These are phyloP conservation scores for Scaptodrosophila lebanonensis DNA, from an alignment of 1,140 invertebrate species.

Conservation along the genomic window DNA sequence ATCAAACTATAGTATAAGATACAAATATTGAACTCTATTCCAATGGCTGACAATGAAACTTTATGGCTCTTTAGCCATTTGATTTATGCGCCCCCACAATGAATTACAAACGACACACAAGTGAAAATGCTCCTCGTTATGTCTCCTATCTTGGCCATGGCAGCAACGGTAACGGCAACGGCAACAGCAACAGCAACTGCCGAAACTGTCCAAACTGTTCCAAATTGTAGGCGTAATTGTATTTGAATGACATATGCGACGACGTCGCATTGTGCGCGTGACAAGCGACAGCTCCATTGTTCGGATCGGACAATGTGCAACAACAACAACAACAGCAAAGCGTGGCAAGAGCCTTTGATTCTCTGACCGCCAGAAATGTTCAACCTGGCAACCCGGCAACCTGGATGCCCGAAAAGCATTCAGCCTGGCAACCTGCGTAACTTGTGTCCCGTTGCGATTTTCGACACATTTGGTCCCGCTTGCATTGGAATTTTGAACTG, in stretches of 20 bases:
- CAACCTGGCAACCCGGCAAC: too few relatives aligned
- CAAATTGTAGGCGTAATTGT: slow-evolving; percentile 58
- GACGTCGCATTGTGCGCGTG: slow-evolving; percentile 34
- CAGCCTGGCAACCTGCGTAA: slow-evolving; percentile 5
- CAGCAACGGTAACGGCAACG: too few relatives aligned
- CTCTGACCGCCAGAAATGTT: too few relatives aligned
- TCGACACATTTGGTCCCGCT: slow-evolving; percentile 42
- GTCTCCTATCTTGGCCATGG: too few relatives aligned
- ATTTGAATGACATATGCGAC: slow-evolving; percentile 68
- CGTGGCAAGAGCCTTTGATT: too few relatives aligned
- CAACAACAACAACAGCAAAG: too few relatives aligned
- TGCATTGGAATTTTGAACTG: slow-evolving; percentile 39
- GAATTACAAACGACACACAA: too few relatives aligned
- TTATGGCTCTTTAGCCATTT: slow-evolving; percentile 63
- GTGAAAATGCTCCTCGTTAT: too few relatives aligned
- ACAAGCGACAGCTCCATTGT: slow-evolving; percentile 51
- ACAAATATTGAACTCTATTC: slow-evolving; percentile 54
- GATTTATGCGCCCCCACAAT: slow-evolving; percentile 60
- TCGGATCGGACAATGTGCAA: slow-evolving; percentile 46
- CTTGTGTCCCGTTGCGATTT: background rate
- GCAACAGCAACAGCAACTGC: background rate
- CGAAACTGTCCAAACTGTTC: slow-evolving; percentile 5
- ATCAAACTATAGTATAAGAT: slow-evolving; percentile 60
- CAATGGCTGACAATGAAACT: slow-evolving; percentile 56
- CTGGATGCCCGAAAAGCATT: too few relatives aligned